Evolutionary conservation across 2,113 vertebrate species (phyloP), one percentile per base, ranked within the genome.

Genomic region (Silurus asotus): DNA sequence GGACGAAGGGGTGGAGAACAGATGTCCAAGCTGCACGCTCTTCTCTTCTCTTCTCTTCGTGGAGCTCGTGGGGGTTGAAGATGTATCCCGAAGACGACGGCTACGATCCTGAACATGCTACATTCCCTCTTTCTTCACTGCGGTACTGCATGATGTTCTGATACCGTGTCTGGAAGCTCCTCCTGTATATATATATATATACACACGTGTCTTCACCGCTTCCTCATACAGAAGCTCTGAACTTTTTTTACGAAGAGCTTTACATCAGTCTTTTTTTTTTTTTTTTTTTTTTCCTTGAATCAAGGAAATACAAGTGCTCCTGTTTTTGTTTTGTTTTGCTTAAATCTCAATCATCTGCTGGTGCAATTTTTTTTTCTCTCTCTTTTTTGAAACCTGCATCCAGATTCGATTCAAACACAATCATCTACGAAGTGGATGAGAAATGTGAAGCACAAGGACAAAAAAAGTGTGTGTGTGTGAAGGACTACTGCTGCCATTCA

Each of bases 231-330:
- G 95, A 96, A 95, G 96, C 96, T 96, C 96, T 96, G 95, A 94
- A 96, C 95, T 94, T 95, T 94, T n/a, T 70, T 96, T 93, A 92
- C 82, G 95, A 92, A 95, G 95, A 96, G 95, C 96, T 93, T 95
- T 91, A 92, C 96, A 95, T 89, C 95, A 94, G 93, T 7, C 9
- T 20, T 56, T 1, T 25, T 56, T 8, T n/a, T 19, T 19, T 91
- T 8, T n/a, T 5, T 19, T 91, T 95, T 94, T 93, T 94, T 95
- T 97, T 98, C 98, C 98, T 99, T 99, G 97, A 99, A 99, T 99
- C 97, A 99, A 99, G 97, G 97, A 99, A 95, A 94, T 93, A 93
- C 92, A 93, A 95, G 95, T 93, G 90, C 81, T 88, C 86, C 17
- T 70, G 28, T 19, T 45, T 10, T n/a, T 51, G 19, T 70, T 45